A percentile compares a stretch with the other conserved stretches of the same genome.
Evolutionary conservation across 2,113 vertebrate species (phyloP).

Genomic region (Phyllopteryx taeniolatus): DNA sequence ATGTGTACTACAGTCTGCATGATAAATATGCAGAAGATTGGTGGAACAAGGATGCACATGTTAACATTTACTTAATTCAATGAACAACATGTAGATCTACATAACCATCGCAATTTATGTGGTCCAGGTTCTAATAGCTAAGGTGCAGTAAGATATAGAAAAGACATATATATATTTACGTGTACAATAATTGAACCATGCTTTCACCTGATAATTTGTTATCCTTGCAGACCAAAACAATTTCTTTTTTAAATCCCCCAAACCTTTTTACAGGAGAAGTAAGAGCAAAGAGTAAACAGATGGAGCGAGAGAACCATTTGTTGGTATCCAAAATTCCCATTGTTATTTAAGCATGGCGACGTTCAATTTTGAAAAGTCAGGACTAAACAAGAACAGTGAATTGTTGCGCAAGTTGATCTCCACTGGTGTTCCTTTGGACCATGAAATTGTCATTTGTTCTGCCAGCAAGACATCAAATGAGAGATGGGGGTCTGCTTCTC

Average conservation of each 20-base stretch:
- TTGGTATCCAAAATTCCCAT: constrained; percentile 46
- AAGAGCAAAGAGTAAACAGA: constrained; percentile 55
- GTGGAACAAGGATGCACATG: no score
- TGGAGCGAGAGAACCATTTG: constrained; percentile 39
- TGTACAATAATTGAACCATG: constrained; percentile 1
- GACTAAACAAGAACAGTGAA: constrained; percentile 59
- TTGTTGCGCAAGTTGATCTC: constrained; percentile 67
- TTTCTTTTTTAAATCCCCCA: constrained; percentile 17
- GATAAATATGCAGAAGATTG: no score
- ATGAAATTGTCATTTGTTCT: constrained; percentile 77
- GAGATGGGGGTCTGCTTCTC: constrained; percentile 56
- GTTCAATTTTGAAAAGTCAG: constrained; percentile 52
- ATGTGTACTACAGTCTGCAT: no score
- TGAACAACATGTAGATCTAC: no score
- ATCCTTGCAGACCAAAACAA: constrained; percentile 10
- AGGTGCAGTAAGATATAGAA: no score
- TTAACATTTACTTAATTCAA: no score
- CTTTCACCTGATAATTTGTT: constrained; percentile 22
- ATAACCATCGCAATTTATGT: no score
- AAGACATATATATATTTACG: no score
- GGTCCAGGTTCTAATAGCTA: no score
- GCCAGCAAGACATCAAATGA: constrained; percentile 73
- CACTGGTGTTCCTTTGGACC: constrained; percentile 67
- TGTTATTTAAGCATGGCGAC: constrained; percentile 46
- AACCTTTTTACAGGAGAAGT: constrained; percentile 37